Base-by-base conservation (phyloP, 2,113 vertebrate species). In the Okapia johnstoni region DNA sequence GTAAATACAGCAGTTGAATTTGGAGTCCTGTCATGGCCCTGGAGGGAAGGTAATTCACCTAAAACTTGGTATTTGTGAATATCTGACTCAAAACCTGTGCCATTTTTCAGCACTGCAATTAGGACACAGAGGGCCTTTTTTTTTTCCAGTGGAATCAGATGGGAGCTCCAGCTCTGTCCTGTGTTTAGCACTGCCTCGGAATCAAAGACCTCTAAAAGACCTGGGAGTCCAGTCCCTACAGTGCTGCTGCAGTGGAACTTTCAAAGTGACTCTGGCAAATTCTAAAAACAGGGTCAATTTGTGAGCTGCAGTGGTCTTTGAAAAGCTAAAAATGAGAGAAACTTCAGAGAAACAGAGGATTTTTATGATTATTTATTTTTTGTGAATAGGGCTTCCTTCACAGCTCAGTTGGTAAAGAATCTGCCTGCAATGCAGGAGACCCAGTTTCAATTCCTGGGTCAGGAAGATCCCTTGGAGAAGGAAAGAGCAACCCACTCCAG, bases 261-360 rank as follows among this genome's bases (percentile, higher is more conserved):
- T 40, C 80, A 52, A 87, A 92, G 33, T 57, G 40, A 93, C 33
- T 66, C 87, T n/a, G 26, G n/a, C 14, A 80, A 85, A 90, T 80
- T 94, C 40, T 60, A 76, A 96, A 46, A 28, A 17, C 21, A 52
- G 55, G 26, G 55, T 50, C 43, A 46, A 16, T 16, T 57, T 70
- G 52, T 16, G 84, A 96, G 63, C n/a, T 81, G n/a, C 12, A 83
- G 79, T 23, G 16, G 8, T 48, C 46, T 94, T 92, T 70, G n/a
- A 86, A 79, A 95, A 86, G n/a, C 7, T 61, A 14, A 96, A 98
- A 89, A 63, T 54, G 30, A 88, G 73, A 54, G 25, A 94, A 30
- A 92, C 23, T 60, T 89, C 48, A 66, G 23, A 46, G 55, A 40
- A 66, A 83, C 21, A 93, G 33, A 96, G 25, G 33, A n/a, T 80